Percentiles rank a stretch among this genome's conserved stretches.
phyloP scores from a whole-genome alignment of 2,797 vertebrate species.

The Spinus olivaceus region DNA sequence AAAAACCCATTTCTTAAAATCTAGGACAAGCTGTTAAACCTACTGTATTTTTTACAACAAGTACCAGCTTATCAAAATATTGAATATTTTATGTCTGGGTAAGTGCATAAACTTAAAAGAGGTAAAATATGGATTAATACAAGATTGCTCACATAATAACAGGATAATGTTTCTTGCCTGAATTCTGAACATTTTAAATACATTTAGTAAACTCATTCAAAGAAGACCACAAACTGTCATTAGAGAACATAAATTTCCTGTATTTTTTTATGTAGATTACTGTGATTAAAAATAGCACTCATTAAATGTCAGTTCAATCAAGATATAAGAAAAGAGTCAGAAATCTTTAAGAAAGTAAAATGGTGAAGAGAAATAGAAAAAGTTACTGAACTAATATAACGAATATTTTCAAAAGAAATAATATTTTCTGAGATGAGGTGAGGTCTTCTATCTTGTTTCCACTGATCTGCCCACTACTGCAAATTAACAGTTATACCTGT shows the following conservation, averaged over 20 bases:
- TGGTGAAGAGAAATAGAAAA: not conserved
- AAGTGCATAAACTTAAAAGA: not conserved
- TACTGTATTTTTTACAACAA: not conserved
- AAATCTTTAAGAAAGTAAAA: not conserved
- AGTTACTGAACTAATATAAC: not conserved
- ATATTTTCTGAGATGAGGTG: not conserved
- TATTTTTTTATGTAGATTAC: not conserved
- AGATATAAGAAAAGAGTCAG: not conserved
- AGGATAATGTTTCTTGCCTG: not conserved
- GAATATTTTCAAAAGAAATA: not conserved
- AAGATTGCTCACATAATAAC: not conserved
- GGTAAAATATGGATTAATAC: conserved; percentile 19
- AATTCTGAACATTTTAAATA: not conserved
- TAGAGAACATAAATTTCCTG: not conserved
- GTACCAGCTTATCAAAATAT: conserved; percentile 1
- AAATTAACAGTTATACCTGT: not conserved
- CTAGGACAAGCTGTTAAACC: conserved; percentile 36
- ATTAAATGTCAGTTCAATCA: not conserved
- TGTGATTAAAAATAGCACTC: not conserved
- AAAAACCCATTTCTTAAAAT: conserved; percentile 23
- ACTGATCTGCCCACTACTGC: not conserved
- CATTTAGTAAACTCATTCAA: not conserved
- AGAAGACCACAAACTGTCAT: not conserved
- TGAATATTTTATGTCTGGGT: conserved; percentile 23
- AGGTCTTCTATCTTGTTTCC: not conserved